These are phyloP conservation scores for Myrmecophaga tridactyla DNA, from an alignment of 2,113 vertebrate species.

Conservation along the genomic window DNA sequence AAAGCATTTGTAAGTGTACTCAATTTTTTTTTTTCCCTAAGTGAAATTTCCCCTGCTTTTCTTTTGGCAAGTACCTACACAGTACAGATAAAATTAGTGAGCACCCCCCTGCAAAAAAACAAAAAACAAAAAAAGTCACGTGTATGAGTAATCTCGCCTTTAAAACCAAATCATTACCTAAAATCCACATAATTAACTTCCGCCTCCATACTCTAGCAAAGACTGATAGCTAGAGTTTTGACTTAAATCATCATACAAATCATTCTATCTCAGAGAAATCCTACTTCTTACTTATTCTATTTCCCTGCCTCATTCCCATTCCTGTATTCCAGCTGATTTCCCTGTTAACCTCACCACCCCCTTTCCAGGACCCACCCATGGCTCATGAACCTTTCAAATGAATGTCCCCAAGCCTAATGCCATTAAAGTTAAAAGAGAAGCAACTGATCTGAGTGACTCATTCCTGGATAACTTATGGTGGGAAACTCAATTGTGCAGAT, in stretches of 20 bases:
- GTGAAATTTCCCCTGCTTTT: slow-evolving; percentile 52
- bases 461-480: neutral
- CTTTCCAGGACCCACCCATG: neutral
- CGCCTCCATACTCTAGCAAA: neutral
- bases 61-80: slow-evolving; percentile 49
- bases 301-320: neutral
- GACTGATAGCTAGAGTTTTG: neutral
- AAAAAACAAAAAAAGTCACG: neutral
- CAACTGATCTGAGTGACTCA: slow-evolving; percentile 39
- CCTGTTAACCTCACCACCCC: neutral
- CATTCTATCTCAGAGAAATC: neutral
- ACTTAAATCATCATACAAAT: neutral
- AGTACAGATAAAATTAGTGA: slow-evolving; percentile 36
- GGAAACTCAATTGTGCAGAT: neutral
- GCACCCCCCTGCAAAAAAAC: slow-evolving; percentile 47
- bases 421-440: slow-evolving; percentile 32
- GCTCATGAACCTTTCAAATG: neutral
- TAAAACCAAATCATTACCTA: slow-evolving; percentile 50
- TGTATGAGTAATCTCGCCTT: slow-evolving; percentile 49
- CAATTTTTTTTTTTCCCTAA: neutral
- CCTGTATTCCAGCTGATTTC: neutral
- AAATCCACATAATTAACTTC: neutral
- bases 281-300: neutral
- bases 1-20: slow-evolving; percentile 58
- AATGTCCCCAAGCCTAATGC: neutral